These are phyloP conservation scores for Troides aeacus DNA, from an alignment of 2,888 invertebrate genomes.

Conservation along the genomic window DNA sequence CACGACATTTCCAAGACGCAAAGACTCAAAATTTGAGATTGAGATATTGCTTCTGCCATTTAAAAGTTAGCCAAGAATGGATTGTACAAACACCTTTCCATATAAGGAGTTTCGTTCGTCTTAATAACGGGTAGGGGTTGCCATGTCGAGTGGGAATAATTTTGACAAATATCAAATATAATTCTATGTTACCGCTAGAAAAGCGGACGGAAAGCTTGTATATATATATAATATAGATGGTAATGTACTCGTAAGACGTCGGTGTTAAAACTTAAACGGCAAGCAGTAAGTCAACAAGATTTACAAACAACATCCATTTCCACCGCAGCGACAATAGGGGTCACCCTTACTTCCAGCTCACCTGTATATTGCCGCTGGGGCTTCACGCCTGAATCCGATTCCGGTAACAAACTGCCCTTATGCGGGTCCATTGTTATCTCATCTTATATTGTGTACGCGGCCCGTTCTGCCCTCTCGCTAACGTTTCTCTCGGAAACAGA, in stretches of 20 bases:
- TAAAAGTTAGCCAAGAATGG: too few relatives aligned
- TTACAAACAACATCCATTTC: constrained; percentile 17
- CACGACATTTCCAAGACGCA: too few relatives aligned
- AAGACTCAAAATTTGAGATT: too few relatives aligned
- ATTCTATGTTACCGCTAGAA: too few relatives aligned
- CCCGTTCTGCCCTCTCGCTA: constrained; percentile 8
- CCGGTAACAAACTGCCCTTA: constrained; percentile 49
- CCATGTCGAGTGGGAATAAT: too few relatives aligned
- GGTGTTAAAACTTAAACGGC: background rate
- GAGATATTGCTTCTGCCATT: too few relatives aligned
- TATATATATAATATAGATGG: background rate
- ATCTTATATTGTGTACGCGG: constrained; percentile 40
- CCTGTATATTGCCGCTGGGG: constrained; percentile 26
- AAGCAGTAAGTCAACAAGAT: constrained; percentile 18
- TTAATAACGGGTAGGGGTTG: too few relatives aligned
- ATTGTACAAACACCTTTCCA: too few relatives aligned
- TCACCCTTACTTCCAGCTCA: constrained; percentile 24
- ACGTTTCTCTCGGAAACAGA: constrained; percentile 43
- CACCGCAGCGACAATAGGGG: constrained; percentile 19
- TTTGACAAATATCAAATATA: background rate
- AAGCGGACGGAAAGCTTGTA: too few relatives aligned
- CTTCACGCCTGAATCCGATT: constrained; percentile 37
- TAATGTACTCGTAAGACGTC: background rate
- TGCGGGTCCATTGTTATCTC: constrained; percentile 65
- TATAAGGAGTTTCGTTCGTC: too few relatives aligned